A percentile compares a stretch with the other conserved stretches of the same genome.
phyloP scores from a whole-genome alignment of 2,888 invertebrate species.

The Ophonus ardosiacus region DNA sequence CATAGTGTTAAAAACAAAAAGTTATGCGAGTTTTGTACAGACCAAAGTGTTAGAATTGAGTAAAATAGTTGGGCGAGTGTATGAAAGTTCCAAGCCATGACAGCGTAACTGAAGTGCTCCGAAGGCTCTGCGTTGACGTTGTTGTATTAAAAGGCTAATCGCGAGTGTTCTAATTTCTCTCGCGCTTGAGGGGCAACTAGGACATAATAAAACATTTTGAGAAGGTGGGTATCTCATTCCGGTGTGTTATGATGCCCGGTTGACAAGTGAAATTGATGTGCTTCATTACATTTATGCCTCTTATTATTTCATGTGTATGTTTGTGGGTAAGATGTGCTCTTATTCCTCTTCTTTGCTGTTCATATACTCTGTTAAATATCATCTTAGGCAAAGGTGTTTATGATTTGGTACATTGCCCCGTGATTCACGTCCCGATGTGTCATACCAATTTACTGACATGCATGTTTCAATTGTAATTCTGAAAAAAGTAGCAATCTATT shows the following conservation, averaged over 20 bases:
- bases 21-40: conserved; percentile 53
- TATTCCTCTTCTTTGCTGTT: conserved; percentile 29
- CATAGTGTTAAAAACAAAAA: conserved; percentile 40
- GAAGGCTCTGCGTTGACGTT: conserved; percentile 57
- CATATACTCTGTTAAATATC: conserved; percentile 25
- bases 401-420: conserved; percentile 49
- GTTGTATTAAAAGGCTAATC: conserved; percentile 57
- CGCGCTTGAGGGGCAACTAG: conserved; percentile 55
- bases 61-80: conserved; percentile 55
- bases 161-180: conserved; percentile 54
- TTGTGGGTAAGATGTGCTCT: conserved; percentile 35
- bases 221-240: conserved; percentile 46
- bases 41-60: conserved; percentile 44
- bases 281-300: conserved; percentile 11
- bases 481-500: conserved; percentile 16
- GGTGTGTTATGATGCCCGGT: conserved; percentile 24
- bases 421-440: conserved; percentile 61
- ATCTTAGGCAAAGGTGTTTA: conserved; percentile 43
- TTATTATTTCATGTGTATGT: conserved; percentile 37
- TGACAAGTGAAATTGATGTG: conserved; percentile 53
- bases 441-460: conserved; percentile 55
- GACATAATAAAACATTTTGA: conserved; percentile 55
- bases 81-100: conserved; percentile 71
- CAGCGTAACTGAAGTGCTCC: conserved; percentile 74
- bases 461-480: conserved; percentile 53